Base-by-base conservation (phyloP, 2,113 vertebrate genomes). In the Ranitomeya variabilis region DNA sequence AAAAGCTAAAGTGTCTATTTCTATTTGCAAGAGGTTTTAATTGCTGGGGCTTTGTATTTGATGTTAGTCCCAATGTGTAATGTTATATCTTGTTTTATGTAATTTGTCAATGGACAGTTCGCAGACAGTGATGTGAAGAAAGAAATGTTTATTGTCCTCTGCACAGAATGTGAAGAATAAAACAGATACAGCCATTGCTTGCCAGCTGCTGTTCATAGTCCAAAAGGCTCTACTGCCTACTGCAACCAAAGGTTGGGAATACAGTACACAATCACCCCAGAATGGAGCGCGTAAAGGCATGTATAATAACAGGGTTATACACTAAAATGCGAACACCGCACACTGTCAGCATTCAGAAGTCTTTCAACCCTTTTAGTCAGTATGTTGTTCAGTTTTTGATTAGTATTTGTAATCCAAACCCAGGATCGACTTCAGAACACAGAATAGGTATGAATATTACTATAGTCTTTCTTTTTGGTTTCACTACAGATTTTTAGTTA, bases 41-140 rank as follows among this genome's bases (percentile, higher is more conserved):
- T 74, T 85, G 54, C 83, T 45, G 83, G 67, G 57, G 18, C 85
- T 64, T 54, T 51, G 73, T 64, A 37, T 62, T 45, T 59, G 55
- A 74, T 86, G 69, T 23, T 51, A 86, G 23, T 6, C 31, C 16
- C 51, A 26, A 60, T 62, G 54, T 78, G 51, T 55, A 85, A 85
- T 85, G 54, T 73, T 74, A 85, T 85, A 76, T 59, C 26, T 45
- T 85, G 83, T 85, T 85, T 85, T 37, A 12, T 69, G 7, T 74
- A 19, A 74, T 60, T 74, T 85, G 83, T 85, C 83, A 74, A 31
- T 85, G 83, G 73, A 74, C 54, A 76, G 74, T 74, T 16, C 45
- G 7, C 80, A 66, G 52, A 54, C 64, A 59, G 16, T 57, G 45
- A 45, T 83, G 60, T 54, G 82, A 21, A 59, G 69, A 76, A 57